Percentiles rank a stretch among this genome's conserved stretches.
These are phyloP conservation scores for Rhinolophus ferrumequinum DNA, from an alignment of 2,113 vertebrate genomes.

Conservation along the genomic window DNA sequence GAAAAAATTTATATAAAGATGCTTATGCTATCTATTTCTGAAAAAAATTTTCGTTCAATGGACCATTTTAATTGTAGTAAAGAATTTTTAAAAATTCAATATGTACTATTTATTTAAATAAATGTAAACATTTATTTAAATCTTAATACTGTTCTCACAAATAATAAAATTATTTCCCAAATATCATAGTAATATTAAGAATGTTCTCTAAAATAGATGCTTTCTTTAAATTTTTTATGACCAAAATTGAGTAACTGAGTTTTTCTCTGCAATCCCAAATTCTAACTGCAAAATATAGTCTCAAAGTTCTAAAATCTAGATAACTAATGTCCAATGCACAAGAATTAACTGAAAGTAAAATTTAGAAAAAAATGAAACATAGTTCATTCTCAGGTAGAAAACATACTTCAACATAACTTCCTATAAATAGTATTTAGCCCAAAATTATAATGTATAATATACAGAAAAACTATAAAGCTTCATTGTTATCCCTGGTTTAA, in stretches of 20 bases:
- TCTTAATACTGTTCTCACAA: neutral
- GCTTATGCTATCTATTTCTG: neutral
- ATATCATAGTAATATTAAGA: neutral
- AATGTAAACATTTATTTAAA: neutral
- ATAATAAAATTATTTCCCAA: neutral
- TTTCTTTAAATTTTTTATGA: neutral
- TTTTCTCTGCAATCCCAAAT: constrained; percentile 23
- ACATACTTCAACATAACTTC: neutral
- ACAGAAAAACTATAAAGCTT: neutral
- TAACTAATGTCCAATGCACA: neutral
- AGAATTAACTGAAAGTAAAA: neutral
- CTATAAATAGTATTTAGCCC: neutral
- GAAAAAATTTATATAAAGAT: neutral
- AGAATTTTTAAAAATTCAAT: neutral
- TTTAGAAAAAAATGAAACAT: neutral
- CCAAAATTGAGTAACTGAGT: neutral
- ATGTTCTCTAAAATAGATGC: neutral
- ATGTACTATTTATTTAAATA: neutral
- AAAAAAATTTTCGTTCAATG: neutral
- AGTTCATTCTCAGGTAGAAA: neutral
- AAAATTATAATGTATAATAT: neutral
- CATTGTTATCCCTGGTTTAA: neutral
- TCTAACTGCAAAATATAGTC: neutral
- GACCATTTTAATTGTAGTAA: neutral
- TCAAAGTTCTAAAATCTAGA: neutral